Percentiles rank a stretch among this genome's conserved stretches.
These are phyloP conservation scores for Ostrea denselamellosa DNA, from an alignment of 1,140 invertebrate genomes.

Conservation along the genomic window DNA sequence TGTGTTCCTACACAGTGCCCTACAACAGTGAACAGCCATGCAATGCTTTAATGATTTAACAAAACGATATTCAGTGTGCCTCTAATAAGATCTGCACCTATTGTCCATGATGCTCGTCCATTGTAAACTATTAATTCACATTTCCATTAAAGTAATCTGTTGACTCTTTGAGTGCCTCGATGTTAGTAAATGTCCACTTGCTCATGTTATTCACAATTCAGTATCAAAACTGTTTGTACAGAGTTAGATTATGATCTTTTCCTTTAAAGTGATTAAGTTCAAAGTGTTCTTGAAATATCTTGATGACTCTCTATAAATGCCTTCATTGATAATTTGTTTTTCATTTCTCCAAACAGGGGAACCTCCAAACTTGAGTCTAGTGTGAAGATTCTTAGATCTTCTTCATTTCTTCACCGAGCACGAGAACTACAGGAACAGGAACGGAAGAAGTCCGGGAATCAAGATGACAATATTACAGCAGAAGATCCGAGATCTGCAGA, in stretches of 20 bases:
- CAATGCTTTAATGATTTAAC: neutral
- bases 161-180: neutral
- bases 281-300: constrained; percentile 19
- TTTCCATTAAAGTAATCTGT: neutral
- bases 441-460: constrained; percentile 46
- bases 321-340: constrained; percentile 5
- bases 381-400: constrained; percentile 55
- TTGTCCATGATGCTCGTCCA: neutral
- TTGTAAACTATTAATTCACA: neutral
- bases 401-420: constrained; percentile 55
- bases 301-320: neutral
- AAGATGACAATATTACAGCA: constrained; percentile 51
- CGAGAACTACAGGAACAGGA: constrained; percentile 54
- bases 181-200: neutral
- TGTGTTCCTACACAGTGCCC: neutral
- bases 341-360: constrained; percentile 48
- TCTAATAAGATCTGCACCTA: constrained; percentile 5
- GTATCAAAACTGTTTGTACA: neutral
- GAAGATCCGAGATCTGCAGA: constrained; percentile 39
- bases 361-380: constrained; percentile 55
- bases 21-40: too few relatives aligned
- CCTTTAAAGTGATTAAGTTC: neutral
- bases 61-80: neutral
- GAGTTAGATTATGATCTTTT: neutral
- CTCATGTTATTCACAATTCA: neutral